Base-by-base conservation (phyloP, 2,888 invertebrate species). In the Lordiphosa andalusiaca region DNA sequence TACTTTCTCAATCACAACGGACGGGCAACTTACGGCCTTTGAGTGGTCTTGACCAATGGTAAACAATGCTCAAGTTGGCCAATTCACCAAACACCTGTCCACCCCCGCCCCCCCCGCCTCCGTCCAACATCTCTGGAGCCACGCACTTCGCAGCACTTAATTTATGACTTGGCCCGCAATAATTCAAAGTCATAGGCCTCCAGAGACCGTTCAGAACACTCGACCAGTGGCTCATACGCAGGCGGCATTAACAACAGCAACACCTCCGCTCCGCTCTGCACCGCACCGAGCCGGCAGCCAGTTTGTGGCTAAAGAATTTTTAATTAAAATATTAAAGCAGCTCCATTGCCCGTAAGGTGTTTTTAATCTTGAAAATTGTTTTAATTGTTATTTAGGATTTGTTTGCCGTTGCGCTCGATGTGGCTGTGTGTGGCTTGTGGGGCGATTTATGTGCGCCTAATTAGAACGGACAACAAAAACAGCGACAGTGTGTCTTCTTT, bases 111-210 rank as follows among this genome's bases (percentile, higher is more conserved):
- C n/a, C n/a, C n/a, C 19, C 30, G 13, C n/a, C 1, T 7, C 4
- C 7, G 25, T 7, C 7, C 9, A 23, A 7, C 41, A 19, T 13
- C 36, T 25, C 12, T 6, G 35, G 19, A 10, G 6, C 23, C 50
- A 44, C 60, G 56, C 53, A 70, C 48, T 71, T 69, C 64, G 65
- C 53, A 52, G 67, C 73, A 76, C 67, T 84, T 82, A 82, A 86
- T 82, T 82, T 82, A 86, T 82, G 82, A 75, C 73, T 65, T 46
- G 80, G 57, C 63, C 69, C 60, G 86, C 76, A 80, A 85, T 82
- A 84, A 86, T 82, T 82, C 82, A 82, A 85, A 85, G 85, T 78
- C 84, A 82, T 85, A 71, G 84, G 84, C 80, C 82, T 84, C 86
- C 68, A 61, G 84, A 84, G 86, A 69, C 71, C 70, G 58, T 83